Evolutionary conservation across 2,797 vertebrate species (phyloP).

Genomic region (Hypotaenidia okinawae): DNA sequence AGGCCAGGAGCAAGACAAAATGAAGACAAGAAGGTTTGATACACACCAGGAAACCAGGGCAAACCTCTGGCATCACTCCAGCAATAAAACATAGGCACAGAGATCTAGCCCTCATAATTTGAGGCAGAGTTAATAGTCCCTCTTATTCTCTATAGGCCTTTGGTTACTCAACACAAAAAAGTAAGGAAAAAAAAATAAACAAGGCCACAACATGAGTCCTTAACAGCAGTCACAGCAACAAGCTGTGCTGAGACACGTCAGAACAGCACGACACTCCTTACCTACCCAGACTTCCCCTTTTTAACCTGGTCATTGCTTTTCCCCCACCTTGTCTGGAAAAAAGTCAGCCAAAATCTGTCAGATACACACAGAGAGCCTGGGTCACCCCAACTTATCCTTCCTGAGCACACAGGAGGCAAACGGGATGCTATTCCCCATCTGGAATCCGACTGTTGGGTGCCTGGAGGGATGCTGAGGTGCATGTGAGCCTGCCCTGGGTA

Average conservation of each 20-base stretch:
- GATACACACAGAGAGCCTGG: not conserved
- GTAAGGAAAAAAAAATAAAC: not conserved
- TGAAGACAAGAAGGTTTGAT: not conserved
- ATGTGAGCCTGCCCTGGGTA: fast-evolving
- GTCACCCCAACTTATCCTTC: not conserved
- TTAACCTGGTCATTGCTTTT: not conserved
- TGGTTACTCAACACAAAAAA: not conserved
- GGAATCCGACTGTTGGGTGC: not conserved
- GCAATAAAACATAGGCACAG: not conserved
- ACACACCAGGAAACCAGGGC: too few relatives aligned
- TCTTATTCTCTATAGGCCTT: not conserved
- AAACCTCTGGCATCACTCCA: too few relatives aligned
- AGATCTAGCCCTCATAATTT: not conserved
- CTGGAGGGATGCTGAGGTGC: not conserved
- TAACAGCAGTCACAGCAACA: not conserved
- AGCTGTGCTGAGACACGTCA: too few relatives aligned
- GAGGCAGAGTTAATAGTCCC: not conserved
- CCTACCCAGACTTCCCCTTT: not conserved
- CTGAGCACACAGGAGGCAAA: not conserved
- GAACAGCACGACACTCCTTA: not conserved
- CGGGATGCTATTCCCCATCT: fast-evolving
- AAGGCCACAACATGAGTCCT: not conserved
- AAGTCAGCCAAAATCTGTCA: not conserved
- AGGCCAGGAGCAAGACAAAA: not conserved
- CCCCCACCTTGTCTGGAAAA: not conserved